phyloP scores from a whole-genome alignment of 1,140 invertebrate species.

The Mactra quadrangularis region DNA sequence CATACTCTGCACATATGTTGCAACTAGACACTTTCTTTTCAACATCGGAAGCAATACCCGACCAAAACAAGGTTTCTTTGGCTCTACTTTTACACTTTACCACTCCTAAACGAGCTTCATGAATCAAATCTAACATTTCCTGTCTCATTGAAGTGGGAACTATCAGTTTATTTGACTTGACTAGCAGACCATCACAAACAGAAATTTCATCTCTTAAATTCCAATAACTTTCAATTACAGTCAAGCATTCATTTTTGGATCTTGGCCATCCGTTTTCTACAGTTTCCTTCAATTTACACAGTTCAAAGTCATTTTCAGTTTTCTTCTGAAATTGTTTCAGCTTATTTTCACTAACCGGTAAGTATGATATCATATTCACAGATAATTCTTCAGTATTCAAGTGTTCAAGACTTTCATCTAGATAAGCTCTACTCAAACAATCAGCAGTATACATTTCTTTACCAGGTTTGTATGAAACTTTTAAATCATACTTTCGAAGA shows the following conservation, averaged over 20 bases:
- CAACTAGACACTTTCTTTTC: slow-evolving; percentile 82
- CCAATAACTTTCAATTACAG: slow-evolving; percentile 69
- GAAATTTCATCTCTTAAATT: slow-evolving; percentile 57
- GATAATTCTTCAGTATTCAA: slow-evolving; percentile 27
- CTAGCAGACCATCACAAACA: not conserved
- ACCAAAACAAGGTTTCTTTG: slow-evolving; percentile 55
- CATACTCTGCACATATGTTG: slow-evolving; percentile 78
- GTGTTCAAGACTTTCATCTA: slow-evolving; percentile 16
- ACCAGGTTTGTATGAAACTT: slow-evolving; percentile 63
- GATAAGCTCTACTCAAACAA: slow-evolving; percentile 53
- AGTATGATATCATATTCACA: not conserved
- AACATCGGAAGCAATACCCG: slow-evolving; percentile 83
- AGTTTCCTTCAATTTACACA: not conserved
- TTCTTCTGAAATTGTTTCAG: too few relatives aligned
- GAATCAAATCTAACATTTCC: not conserved
- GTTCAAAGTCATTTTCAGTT: not conserved
- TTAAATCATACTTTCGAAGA: slow-evolving; percentile 67
- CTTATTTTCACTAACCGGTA: too few relatives aligned
- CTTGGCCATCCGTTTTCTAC: not conserved
- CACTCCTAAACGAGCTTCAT: slow-evolving; percentile 21
- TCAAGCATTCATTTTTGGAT: not conserved
- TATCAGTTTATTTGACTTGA: not conserved
- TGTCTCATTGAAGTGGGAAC: not conserved
- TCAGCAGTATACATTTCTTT: slow-evolving; percentile 69
- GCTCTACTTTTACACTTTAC: slow-evolving; percentile 37